Evolutionary conservation across 2,888 invertebrate species (phyloP).

Genomic region (Catocala sponsa): DNA sequence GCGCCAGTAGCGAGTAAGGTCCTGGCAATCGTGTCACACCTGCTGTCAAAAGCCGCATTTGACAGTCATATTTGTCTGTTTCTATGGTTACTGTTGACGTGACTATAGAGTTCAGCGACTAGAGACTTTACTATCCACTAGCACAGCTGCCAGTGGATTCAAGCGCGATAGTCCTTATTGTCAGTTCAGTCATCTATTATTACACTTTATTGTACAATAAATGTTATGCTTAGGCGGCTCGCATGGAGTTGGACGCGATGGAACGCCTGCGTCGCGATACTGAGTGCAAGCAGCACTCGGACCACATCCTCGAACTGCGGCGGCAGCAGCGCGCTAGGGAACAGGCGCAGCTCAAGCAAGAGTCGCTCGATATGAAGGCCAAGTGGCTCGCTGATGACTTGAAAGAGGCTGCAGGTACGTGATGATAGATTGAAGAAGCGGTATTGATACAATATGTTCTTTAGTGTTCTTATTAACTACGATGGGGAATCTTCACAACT

Average conservation of each 20-base stretch:
- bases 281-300: constrained; percentile 67
- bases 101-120: too few species aligned
- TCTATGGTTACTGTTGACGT: too few species aligned
- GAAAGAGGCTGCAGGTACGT: constrained; percentile 74
- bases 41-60: too few species aligned
- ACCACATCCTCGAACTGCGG: constrained; percentile 64
- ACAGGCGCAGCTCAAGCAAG: constrained; percentile 67
- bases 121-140: too few species aligned
- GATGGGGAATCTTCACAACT: too few species aligned
- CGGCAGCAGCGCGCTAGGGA: constrained; percentile 61
- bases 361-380: constrained; percentile 62
- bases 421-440: neutral
- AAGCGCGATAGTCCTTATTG: too few species aligned
- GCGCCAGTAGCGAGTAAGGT: too few species aligned
- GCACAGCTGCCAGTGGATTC: too few species aligned
- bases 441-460: too few species aligned
- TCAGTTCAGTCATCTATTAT: neutral
- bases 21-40: too few species aligned
- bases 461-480: too few species aligned
- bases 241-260: constrained; percentile 85
- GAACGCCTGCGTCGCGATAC: constrained; percentile 70
- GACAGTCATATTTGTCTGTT: too few species aligned
- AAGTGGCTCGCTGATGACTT: constrained; percentile 67
- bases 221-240: constrained; percentile 66
- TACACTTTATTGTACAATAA: neutral